Conservation (phyloP, 2,113 vertebrate species). For the human (Homo sapiens) region DNA sequence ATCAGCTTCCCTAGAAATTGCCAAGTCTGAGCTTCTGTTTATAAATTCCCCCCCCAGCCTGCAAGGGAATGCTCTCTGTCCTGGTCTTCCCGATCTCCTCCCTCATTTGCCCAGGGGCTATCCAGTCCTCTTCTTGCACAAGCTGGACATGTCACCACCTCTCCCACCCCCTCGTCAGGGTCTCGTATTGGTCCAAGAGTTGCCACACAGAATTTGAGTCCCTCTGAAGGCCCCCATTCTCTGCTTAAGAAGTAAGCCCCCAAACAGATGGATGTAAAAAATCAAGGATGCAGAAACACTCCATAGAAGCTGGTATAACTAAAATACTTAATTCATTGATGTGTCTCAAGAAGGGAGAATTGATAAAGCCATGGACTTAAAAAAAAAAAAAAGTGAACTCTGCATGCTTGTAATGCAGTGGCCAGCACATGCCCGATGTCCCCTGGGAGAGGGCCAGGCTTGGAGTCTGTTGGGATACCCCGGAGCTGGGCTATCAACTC, state of each 20-base stretch:
- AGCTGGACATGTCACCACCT: background rate
- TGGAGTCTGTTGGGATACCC: fast-evolving
- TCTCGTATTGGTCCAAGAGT: background rate
- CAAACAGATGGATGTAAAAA: background rate
- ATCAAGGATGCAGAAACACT: background rate
- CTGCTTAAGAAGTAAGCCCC: background rate
- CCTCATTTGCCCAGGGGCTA: too few relatives aligned
- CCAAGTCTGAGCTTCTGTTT: background rate
- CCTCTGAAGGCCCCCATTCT: background rate
- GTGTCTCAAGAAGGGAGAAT: background rate
- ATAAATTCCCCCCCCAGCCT: too few relatives aligned
- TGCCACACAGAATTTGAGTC: background rate
- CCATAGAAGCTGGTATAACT: background rate
- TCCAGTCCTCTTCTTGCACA: background rate
- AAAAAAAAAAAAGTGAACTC: background rate
- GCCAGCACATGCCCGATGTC: fast-evolving
- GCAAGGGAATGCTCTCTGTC: background rate
- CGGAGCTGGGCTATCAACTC: too few relatives aligned
- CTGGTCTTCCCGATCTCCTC: background rate
- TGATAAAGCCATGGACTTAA: too few relatives aligned
- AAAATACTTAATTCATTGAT: background rate
- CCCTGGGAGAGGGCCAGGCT: background rate
- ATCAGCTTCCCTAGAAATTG: too few relatives aligned
- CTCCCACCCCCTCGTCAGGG: background rate
- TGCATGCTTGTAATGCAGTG: fast-evolving